These are phyloP conservation scores for Schizopygopsis malacanthus DNA, from an alignment of 2,797 vertebrate species.

Conservation along the genomic window DNA sequence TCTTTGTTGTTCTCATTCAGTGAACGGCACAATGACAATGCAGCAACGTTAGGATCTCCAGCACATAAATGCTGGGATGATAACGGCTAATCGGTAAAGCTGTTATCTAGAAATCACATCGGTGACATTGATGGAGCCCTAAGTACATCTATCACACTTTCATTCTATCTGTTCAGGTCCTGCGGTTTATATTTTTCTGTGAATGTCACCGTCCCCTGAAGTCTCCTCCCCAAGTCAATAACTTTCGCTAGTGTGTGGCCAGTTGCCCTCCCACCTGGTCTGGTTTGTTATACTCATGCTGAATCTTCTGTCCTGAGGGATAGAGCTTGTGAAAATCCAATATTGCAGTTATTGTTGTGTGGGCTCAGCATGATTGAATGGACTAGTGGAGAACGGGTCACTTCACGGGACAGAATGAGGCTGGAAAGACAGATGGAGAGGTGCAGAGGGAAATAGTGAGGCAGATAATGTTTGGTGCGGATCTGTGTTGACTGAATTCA, in stretches of 20 bases:
- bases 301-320: conserved; percentile 55
- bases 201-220: conserved; percentile 31
- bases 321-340: conserved; percentile 61
- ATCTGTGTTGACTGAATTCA: conserved; percentile 39
- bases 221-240: conserved; percentile 57
- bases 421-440: conserved; percentile 54
- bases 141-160: conserved; percentile 17
- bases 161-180: conserved; percentile 40
- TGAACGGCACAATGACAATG: not conserved
- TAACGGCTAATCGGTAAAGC: conserved; percentile 31
- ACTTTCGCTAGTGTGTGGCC: conserved; percentile 33
- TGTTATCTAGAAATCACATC: conserved; percentile 32
- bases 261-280: conserved; percentile 54
- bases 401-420: conserved; percentile 55
- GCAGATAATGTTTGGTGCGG: conserved; percentile 38
- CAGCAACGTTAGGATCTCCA: conserved; percentile 3
- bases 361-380: conserved; percentile 61
- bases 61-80: not conserved
- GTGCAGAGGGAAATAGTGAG: conserved; percentile 37
- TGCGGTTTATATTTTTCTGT: conserved; percentile 31
- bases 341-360: conserved; percentile 64
- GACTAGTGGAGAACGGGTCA: conserved; percentile 51
- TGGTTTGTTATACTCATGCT: conserved; percentile 52
- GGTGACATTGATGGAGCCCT: conserved; percentile 31
- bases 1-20: conserved; percentile 23